Base-by-base conservation (phyloP, 1,140 invertebrate genomes). In the Eumeta japonica region DNA sequence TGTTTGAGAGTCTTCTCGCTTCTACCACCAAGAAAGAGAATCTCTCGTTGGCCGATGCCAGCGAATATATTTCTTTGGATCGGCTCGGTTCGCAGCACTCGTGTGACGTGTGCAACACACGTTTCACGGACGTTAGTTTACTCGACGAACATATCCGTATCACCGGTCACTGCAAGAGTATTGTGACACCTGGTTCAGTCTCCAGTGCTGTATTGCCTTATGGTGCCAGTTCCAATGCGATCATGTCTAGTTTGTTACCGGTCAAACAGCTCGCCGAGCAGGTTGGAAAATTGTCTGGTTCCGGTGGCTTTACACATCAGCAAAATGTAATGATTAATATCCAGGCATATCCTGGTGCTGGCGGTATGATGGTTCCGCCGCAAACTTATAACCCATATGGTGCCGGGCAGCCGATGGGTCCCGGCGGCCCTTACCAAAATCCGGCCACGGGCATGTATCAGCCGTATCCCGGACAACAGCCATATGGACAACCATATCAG, bases 301-400 rank as follows among this genome's bases (percentile, higher is more conserved):
- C 66, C 12, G 60, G 60, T 7, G 61, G 60, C 9, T 75, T 70
- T 34, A 73, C 72, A 1, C 75, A 77, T 39, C 75, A 77, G 41
- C 75, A 77, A 48, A 76, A 76, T 42, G 73, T 77, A 3, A 75
- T 73, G 66, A 75, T 77, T 13, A 77, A 77, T 44, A 75, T 76
- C 13, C 75, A 77, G 51, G 68, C 72, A 10, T 77, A 74, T 39
- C 72, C 72, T 9, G 70, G 70, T 3, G 52, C 40, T 2, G 55
- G 60, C n/a, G 62, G 59, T 1, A 51, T 60, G 19, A 60, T 66
- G 54, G 55, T 50, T 19, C 56, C 56, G 9, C 54, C 58, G 3
- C 58, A 60, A 18, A 9, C n/a, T 4, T 64, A 65, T 33, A 60
- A 60, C 16, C 5, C 52, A 14, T 70, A 64, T 35, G 34, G 37